These are phyloP conservation scores for Perizoma affinitatum DNA, from an alignment of 2,888 invertebrate species.

Conservation along the genomic window DNA sequence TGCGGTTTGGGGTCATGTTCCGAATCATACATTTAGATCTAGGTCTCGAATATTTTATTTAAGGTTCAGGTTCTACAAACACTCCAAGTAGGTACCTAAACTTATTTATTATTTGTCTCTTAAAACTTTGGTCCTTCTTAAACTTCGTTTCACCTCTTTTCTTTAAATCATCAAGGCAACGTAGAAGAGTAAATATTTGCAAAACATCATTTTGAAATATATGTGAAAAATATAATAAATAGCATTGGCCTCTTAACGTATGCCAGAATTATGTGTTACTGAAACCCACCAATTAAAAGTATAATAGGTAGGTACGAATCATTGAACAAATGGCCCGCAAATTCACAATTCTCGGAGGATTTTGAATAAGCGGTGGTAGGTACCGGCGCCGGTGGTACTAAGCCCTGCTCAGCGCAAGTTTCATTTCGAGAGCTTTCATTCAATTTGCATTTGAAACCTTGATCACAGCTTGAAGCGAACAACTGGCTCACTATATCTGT, in stretches of 20 bases:
- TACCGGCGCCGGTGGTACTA: conserved; percentile 42
- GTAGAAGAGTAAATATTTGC: too few relatives aligned
- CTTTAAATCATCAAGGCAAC: too few relatives aligned
- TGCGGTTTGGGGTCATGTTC: too few relatives aligned
- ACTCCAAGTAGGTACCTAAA: too few relatives aligned
- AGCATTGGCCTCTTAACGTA: conserved; percentile 14
- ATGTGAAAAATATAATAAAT: too few relatives aligned
- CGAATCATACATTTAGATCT: too few relatives aligned
- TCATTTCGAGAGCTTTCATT: conserved; percentile 63
- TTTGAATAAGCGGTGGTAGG: conserved; percentile 40
- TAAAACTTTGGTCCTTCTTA: too few relatives aligned
- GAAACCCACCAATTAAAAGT: conserved; percentile 23
- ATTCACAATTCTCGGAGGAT: conserved; percentile 33
- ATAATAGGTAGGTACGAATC: conserved; percentile 2
- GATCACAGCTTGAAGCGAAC: conserved; percentile 42
- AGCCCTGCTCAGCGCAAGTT: conserved; percentile 53
- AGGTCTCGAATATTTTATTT: too few relatives aligned
- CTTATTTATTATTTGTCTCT: too few relatives aligned
- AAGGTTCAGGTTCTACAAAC: too few relatives aligned
- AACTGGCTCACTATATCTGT: conserved; percentile 27
- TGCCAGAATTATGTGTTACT: conserved; percentile 19
- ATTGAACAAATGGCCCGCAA: conserved; percentile 14
- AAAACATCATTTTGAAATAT: too few relatives aligned
- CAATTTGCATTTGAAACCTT: conserved; percentile 71
- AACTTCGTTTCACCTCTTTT: too few relatives aligned